These are phyloP conservation scores for Eulemur rubriventer DNA, from an alignment of 2,797 vertebrate genomes.

Conservation along the genomic window DNA sequence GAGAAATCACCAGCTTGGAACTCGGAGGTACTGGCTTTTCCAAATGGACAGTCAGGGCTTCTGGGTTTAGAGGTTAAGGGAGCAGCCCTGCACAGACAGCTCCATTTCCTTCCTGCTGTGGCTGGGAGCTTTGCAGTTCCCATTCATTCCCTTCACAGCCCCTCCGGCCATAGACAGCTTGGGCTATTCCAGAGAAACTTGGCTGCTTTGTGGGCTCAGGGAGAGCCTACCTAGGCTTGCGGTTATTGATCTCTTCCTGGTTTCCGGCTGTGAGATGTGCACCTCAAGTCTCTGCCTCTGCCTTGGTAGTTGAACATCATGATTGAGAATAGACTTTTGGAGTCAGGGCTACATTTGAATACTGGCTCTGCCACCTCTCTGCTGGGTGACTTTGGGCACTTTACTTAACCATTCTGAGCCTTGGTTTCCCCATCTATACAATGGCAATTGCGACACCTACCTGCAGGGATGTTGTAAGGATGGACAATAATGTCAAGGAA, in stretches of 20 bases:
- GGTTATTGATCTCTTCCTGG: neutral
- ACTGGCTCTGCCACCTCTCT: neutral
- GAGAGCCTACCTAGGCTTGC: neutral
- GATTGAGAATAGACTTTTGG: neutral
- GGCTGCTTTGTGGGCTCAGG: neutral
- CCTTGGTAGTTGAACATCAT: neutral
- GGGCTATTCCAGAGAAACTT: neutral
- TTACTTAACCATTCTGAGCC: neutral
- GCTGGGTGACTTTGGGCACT: neutral
- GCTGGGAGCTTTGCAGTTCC: neutral
- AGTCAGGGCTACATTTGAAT: neutral
- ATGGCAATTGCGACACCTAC: neutral
- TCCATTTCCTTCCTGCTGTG: neutral
- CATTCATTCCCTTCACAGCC: neutral
- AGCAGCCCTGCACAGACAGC: neutral
- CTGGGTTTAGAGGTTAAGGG: neutral
- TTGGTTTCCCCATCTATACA: neutral
- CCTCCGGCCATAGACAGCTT: neutral
- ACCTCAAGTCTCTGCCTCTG: neutral
- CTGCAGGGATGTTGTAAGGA: neutral
- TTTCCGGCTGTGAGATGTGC: neutral
- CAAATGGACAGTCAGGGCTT: neutral
- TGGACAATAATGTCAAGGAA: neutral
- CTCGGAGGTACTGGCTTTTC: neutral
- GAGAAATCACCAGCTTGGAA: neutral